Evolutionary conservation across 2,113 vertebrate species (phyloP), one percentile per base, ranked within the genome.

Genomic region (Pelodiscus sinensis): DNA sequence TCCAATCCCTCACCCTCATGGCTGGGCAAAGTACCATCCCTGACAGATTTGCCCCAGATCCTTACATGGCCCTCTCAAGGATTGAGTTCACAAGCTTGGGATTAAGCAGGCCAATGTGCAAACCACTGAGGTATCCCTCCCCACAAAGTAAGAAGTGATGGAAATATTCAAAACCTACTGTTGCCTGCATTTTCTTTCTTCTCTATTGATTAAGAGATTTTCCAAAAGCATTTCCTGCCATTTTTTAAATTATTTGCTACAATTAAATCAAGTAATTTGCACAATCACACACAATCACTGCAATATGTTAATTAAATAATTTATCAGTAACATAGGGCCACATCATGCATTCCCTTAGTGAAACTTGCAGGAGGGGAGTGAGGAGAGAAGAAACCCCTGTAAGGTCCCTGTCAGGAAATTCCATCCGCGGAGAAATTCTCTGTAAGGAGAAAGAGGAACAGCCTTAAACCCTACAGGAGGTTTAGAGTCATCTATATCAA

Each of bases 151-250:
- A 44, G 44, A 44, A 44, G 44, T 25, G 44, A 15, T 44, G 86
- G 83, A 55, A 79, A 89, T 92, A 14, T 21, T 56, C 84, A 86
- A 95, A 92, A 92, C 62, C 60, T 85, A 81, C 7, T 90, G 79
- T 79, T 81, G 25, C 79, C 18, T 12, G 5, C 75, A 79, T 44
- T 3, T 86, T 10, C 52, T 73, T 81, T 15, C 24, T 89, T 82
- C 62, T 82, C 6, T 52, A 3, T 75, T 73, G 25, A 78, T 57
- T 82, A 81, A 81, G 27, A 58, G 4, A 0, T 82, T 96, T 96
- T 91, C 51, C 77, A 55, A 91, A 91, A 52, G 81, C 18, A 89
- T 84, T 86, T 9, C 24, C 18, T 78, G 29, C 35, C 50, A 2
- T 83, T 77, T 84, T 1, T 4, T 79, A 85, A 79, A 62, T 57